phyloP scores from a whole-genome alignment of 2,888 invertebrate species.

The Ichneumoninae sp. region DNA sequence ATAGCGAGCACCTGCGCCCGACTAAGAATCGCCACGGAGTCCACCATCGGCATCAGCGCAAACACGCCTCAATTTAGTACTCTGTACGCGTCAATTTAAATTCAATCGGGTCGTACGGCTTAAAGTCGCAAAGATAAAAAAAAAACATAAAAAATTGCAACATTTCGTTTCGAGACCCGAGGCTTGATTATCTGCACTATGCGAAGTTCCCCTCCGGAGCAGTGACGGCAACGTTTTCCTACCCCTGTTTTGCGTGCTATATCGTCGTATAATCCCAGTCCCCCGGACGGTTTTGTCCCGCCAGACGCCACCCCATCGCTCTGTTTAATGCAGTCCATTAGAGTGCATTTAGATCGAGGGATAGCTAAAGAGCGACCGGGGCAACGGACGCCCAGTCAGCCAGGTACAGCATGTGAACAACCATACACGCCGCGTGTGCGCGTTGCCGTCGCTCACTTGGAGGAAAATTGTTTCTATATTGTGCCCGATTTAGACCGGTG shows the following conservation, averaged over 20 bases:
- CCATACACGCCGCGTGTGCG: conserved; percentile 30
- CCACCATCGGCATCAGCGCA: neutral
- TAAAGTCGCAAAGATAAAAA: conserved; percentile 5
- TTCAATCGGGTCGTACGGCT: conserved; percentile 31
- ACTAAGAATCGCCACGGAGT: conserved; percentile 33
- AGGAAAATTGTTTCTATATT: conserved; percentile 59
- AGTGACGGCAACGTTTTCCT: conserved; percentile 51
- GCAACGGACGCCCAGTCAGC: conserved; percentile 48
- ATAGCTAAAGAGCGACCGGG: conserved; percentile 82
- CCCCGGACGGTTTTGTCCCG: conserved; percentile 67
- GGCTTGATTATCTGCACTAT: conserved; percentile 30
- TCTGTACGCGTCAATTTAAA: conserved; percentile 44
- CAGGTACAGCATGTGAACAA: conserved; percentile 35
- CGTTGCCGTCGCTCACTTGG: conserved; percentile 53
- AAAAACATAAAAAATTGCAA: conserved; percentile 21
- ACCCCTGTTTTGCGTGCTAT: conserved; percentile 72
- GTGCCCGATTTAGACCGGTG: conserved; percentile 67
- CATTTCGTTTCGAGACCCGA: conserved; percentile 5
- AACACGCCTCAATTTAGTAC: conserved; percentile 29
- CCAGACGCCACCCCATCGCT: conserved; percentile 73
- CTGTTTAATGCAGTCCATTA: conserved; percentile 85
- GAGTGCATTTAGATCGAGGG: conserved; percentile 84
- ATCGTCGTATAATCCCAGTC: conserved; percentile 64
- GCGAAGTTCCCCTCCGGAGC: neutral
- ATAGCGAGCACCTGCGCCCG: conserved; percentile 52